Evolutionary conservation across 2,888 invertebrate genomes (phyloP).

Genomic region (Disparrhopalites patrizii): DNA sequence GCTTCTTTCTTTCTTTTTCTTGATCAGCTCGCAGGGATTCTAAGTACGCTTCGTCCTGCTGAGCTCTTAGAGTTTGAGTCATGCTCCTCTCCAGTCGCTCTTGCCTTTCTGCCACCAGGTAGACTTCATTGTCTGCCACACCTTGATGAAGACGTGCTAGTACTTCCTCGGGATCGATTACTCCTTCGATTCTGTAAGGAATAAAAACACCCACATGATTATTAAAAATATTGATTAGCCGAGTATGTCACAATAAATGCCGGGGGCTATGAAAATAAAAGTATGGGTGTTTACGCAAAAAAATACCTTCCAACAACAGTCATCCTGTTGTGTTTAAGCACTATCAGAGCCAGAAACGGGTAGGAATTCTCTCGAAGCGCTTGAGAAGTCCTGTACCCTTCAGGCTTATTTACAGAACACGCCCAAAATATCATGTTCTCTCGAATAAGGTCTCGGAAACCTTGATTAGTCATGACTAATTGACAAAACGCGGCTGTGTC

Average conservation of each 20-base stretch:
- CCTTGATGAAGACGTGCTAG: conserved; percentile 68
- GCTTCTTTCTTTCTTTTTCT: conserved; percentile 78
- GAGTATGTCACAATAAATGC: no score
- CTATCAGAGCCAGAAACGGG: conserved; percentile 86
- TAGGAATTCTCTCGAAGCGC: conserved; percentile 76
- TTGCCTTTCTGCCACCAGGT: conserved; percentile 77
- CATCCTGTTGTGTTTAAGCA: conserved; percentile 86
- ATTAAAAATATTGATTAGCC: no score
- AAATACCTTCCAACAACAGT: conserved; percentile 70
- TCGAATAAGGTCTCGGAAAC: conserved; percentile 76
- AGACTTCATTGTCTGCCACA: conserved; percentile 80
- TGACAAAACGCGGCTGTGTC: conserved; percentile 76
- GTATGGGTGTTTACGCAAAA: background rate
- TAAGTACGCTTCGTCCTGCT: conserved; percentile 91
- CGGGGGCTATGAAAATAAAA: no score
- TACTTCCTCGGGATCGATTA: conserved; percentile 67
- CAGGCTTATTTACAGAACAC: conserved; percentile 79
- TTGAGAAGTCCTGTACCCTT: conserved; percentile 88
- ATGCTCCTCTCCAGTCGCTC: conserved; percentile 73
- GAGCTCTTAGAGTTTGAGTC: conserved; percentile 77
- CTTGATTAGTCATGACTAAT: conserved; percentile 54
- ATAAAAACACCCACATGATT: no score
- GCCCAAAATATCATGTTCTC: conserved; percentile 88
- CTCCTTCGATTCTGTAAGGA: conserved; percentile 77
- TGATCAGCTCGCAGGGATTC: conserved; percentile 88